Conservation (phyloP, 2,113 vertebrate genomes). For the Craseonycteris thonglongyai region DNA sequence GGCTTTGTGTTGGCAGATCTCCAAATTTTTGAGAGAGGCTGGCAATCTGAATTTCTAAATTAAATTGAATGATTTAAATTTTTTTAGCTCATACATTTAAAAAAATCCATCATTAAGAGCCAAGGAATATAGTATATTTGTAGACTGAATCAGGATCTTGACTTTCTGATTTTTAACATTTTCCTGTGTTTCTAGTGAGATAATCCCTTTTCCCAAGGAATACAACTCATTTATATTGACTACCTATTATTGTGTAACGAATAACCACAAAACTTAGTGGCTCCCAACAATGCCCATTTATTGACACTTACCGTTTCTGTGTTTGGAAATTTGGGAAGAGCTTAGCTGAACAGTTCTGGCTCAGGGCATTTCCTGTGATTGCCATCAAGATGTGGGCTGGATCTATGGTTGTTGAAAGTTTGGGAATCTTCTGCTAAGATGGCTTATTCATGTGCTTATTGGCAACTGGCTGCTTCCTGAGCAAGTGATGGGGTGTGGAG, state of each 20-base stretch:
- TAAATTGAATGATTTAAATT: neutral
- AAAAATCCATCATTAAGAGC: neutral
- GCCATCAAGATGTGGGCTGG: neutral
- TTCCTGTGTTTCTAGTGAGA: no score
- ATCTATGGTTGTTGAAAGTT: neutral
- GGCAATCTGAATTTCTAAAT: neutral
- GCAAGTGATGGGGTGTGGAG: neutral
- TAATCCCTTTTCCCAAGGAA: no score
- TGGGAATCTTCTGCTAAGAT: neutral
- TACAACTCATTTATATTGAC: neutral
- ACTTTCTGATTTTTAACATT: neutral
- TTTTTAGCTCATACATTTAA: neutral
- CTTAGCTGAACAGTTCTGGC: neutral
- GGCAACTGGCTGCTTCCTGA: neutral
- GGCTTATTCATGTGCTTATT: neutral
- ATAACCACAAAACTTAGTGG: neutral
- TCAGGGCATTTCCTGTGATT: neutral
- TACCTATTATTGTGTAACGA: neutral
- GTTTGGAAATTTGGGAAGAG: neutral
- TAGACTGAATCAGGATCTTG: neutral
- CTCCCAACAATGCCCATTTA: neutral
- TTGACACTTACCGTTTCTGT: neutral
- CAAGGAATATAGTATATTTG: conserved; percentile 22
- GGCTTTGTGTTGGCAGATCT: neutral
- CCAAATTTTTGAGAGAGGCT: neutral